Evolutionary conservation across 2,797 vertebrate species (phyloP), one percentile per base, ranked within the genome.

Genomic region (Steatocranus sp.): DNA sequence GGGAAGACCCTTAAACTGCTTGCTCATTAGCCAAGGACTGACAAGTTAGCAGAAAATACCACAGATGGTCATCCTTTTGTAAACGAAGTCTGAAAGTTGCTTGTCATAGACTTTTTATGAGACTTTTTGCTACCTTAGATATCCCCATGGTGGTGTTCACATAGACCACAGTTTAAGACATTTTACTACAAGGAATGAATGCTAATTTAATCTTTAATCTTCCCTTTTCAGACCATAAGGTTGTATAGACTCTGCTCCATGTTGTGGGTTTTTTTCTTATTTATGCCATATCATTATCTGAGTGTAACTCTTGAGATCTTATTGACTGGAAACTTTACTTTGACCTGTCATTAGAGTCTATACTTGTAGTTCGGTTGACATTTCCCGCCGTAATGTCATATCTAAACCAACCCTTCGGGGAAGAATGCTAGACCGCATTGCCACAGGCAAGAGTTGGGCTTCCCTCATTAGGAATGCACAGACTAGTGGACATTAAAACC

Each of bases 311-410:
- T 30, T 30, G 25, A 73, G 41, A 30, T 73, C 68, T n/a, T 48
- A 30, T 73, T n/a, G 68, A 32, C 70, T 54, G 23, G 14, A 48
- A 18, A 23, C 78, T 87, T 25, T 5, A 61, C 30, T 83, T 53
- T 78, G 85, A 89, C 86, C 83, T 88, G 90, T 92, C 34, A 75
- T 32, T 27, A 58, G 63, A 76, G 75, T 85, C 58, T 38, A 23
- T 41, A 23, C 38, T 81, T 49, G 51, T 75, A 80, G 84, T 90
- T 82, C 34, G 68, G 84, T 89, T 94, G 92, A 92, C 92, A 93
- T 95, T 94, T 95, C 49, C 84, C 79, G 49, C 75, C 82, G 79
- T 91, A 91, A 92, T 92, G 91, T 91, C 92, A 89, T 66, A 86
- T 86, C 76, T 80, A 83, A 84, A 83, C 79, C 11, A 18, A 70